Evolutionary conservation across 2,888 invertebrate species (phyloP), one percentile per base, ranked within the genome.

Genomic region (Drosophila paranaensis): DNA sequence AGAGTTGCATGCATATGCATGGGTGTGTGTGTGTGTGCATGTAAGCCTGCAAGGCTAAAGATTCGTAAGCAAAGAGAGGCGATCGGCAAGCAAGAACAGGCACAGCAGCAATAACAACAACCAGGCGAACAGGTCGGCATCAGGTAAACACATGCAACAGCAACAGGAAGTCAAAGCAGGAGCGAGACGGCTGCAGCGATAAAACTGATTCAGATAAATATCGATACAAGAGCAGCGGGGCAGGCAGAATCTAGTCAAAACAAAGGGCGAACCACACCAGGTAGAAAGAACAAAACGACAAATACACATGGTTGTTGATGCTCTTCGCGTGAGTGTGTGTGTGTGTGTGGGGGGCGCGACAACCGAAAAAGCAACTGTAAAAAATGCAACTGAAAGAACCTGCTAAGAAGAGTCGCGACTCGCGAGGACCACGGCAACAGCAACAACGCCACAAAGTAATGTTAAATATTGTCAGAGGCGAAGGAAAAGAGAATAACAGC

Each of bases 381-480:
- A 63, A 79, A 70, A 79, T 61, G 64, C 71, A 89, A 77, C 88
- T 81, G 56, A 81, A 70, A 83, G 88, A 83, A 86, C 67, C 72
- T 76, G 77, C 81, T 60, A 40, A 51, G 63, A 40, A 51, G 63
- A 74, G 30, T 60, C 35, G 13, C 35, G 11, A 65, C 35, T 60
- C 35, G 13, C 30, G 13, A 71, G 56, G 46, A 60, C 48, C 53
- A 16, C 14, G 20, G 39, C 46, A 48, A 14, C 55, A 39, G n/a
- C 46, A 66, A 51, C 27, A 58, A 62, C 39, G 70, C 70, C 68
- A 78, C 75, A 79, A 82, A 69, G 66, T 82, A 79, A 90, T 84
- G 73, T 64, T 85, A 79, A 85, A 87, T 77, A 74, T 77, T 70
- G 77, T 73, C 64, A 77, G 74, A 72, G 61, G 57, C 81, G 68